Percentiles rank a stretch among this genome's conserved stretches.
Conservation (phyloP, 2,113 vertebrate genomes). For the human region DNA sequence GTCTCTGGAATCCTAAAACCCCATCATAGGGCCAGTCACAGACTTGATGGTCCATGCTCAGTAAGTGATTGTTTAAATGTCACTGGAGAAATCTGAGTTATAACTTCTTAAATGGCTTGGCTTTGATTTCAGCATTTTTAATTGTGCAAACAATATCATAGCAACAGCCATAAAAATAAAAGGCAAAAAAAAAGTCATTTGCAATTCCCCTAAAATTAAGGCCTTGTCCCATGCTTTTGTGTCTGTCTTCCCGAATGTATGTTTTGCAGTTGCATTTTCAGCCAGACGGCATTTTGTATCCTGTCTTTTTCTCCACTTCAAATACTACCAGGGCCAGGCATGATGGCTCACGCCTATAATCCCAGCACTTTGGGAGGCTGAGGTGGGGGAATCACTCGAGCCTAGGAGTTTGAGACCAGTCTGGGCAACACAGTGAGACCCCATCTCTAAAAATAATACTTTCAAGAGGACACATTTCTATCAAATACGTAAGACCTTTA, state of each 20-base stretch:
- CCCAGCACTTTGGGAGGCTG: too few relatives aligned
- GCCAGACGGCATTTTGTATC: background rate
- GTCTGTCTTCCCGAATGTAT: background rate
- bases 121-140: constrained; percentile 10
- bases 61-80: background rate
- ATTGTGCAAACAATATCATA: background rate
- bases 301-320: background rate
- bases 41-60: background rate
- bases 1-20: background rate
- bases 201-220: background rate
- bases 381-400: too few relatives aligned
- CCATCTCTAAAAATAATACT: too few relatives aligned
- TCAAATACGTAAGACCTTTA: background rate
- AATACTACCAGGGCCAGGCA: background rate
- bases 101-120: background rate
- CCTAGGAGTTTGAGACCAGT: too few relatives aligned
- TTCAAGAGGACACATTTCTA: background rate
- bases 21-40: background rate
- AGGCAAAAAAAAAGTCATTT: background rate
- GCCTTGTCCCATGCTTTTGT: background rate
- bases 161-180: constrained; percentile 1
- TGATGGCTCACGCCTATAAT: too few relatives aligned
- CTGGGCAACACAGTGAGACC: too few relatives aligned
- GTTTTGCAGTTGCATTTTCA: background rate
- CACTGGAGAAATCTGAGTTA: background rate